These are phyloP conservation scores for Colistium nudipinnis DNA, from an alignment of 2,113 vertebrate genomes.

Conservation along the genomic window DNA sequence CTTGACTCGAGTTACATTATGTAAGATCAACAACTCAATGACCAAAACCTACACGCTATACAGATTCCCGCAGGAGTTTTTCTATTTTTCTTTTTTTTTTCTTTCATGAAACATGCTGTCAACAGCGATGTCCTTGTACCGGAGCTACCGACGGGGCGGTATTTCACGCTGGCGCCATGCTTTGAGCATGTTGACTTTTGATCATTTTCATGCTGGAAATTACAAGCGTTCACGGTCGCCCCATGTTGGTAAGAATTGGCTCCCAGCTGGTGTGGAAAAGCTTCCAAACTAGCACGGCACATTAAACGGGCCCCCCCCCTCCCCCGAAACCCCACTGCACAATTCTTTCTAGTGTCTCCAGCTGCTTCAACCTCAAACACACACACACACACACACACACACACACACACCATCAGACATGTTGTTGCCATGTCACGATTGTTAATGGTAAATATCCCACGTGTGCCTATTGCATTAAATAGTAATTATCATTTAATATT, in stretches of 20 bases:
- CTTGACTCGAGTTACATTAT: neutral
- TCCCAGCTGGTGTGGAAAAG: neutral
- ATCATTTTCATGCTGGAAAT: conserved; percentile 11
- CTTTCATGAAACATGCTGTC: neutral
- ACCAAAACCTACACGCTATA: neutral
- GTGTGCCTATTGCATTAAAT: no score
- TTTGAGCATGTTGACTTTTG: conserved; percentile 4
- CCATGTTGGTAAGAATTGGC: conserved; percentile 9
- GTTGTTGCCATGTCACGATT: no score
- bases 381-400: no score
- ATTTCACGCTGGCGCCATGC: neutral
- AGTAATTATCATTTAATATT: no score
- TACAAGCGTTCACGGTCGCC: neutral
- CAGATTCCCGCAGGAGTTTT: neutral
- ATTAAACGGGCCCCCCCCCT: no score
- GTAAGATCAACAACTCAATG: neutral
- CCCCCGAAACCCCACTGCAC: neutral
- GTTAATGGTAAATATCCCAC: no score
- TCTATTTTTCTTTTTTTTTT: no score
- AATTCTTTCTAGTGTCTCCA: neutral
- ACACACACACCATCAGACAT: no score
- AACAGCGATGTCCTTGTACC: neutral
- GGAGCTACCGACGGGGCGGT: neutral
- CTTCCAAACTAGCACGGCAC: neutral
- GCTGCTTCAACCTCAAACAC: neutral